Evolutionary conservation across 1,140 invertebrate species (phyloP), one percentile per base, ranked within the genome.

Genomic region (Diachasma alloeum): DNA sequence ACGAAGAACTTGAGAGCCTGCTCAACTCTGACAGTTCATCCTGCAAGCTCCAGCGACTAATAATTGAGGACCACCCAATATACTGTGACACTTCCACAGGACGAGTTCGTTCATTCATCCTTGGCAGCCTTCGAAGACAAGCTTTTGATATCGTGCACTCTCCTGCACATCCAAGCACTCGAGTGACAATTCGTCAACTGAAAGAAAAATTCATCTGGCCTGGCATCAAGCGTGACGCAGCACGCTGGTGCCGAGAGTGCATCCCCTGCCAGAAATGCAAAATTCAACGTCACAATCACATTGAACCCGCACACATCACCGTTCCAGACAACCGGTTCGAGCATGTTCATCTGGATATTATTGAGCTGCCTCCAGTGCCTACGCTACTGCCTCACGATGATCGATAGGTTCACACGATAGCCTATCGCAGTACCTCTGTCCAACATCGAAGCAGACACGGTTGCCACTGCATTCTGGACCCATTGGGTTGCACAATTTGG

Each of bases 371-470:
- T 19, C 11, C 48, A 56, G 39, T 46, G 69, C 13, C 46, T 10
- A 11, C 36, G 22, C 3, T 71, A 71, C 69, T 71, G 69, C 26
- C 24, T 71, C 31, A 71, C 69, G 10, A 71, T 71, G n/a, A 71
- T 71, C 24, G 69, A 71, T 22, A 17, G 69, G 22, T 44, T 71
- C 22, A 44, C 44, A 1, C 2, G 69, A 15, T 71, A 19, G 69
- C 69, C 36, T 1, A 22, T 44, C 0, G 37, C 69, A 71, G 44
- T 71, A 1, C 69, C 69, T 3, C 5, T 71, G 39, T 26, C 17
- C 11, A 24, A 71, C 37, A 71, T 48, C 6, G 46, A 37, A 44
- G 15, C 69, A 8, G 44, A 48, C 3, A 71, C 69, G 24, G 17
- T 71, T 10, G 24, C 22, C 13, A 71, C 69, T 11, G 15, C 37